Evolutionary conservation across 2,797 vertebrate species (phyloP), one percentile per base, ranked within the genome.

Genomic region (Dromococcyx pavoninus): DNA sequence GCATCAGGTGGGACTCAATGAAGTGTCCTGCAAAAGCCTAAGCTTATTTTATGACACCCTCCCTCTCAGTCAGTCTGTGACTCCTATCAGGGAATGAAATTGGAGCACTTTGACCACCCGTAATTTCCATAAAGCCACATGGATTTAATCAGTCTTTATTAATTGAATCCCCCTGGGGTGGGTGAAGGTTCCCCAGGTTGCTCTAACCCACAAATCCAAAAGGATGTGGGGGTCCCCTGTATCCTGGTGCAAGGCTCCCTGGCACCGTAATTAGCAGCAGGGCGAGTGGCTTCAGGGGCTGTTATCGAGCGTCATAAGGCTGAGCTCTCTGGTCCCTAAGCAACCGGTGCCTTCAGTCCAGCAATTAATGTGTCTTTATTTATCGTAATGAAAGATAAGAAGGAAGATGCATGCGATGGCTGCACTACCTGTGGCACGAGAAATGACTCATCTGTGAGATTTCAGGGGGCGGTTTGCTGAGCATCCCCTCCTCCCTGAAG

Each of bases 271-370:
- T 65, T 33, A 61, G 7, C 64, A 71, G 37, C 4, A 4, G 6
- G 9, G 22, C 22, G 24, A 48, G 22, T 23, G 46, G 46, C 46
- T 48, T 48, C 46, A 24, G 48, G 46, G 11, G 46, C 35, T 0
- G 7, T 51, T 51, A 6, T 44, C 3, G 4, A 72, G 53, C 1
- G 0, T 75, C 35, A 10, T 0, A 7, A 28, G 56, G 16, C 44
- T 0, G 0, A 75, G 19, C 28, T 85, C 9, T 1, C 18, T 3
- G 0, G 0, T 77, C 89, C 89, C 77, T 86, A 50, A 76, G 77
- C 61, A 66, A 84, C 28, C 1, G 0, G 21, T 8, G 13, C 72
- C 66, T 62, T 61, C 14, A 7, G 1, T 43, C 37, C 25, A 15
- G 61, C 3, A 4, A 64, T 80, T 77, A 58, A 71, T 17, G 18